Base-by-base conservation (phyloP, 1,140 invertebrate genomes). In the Drosophila sechellia region DNA sequence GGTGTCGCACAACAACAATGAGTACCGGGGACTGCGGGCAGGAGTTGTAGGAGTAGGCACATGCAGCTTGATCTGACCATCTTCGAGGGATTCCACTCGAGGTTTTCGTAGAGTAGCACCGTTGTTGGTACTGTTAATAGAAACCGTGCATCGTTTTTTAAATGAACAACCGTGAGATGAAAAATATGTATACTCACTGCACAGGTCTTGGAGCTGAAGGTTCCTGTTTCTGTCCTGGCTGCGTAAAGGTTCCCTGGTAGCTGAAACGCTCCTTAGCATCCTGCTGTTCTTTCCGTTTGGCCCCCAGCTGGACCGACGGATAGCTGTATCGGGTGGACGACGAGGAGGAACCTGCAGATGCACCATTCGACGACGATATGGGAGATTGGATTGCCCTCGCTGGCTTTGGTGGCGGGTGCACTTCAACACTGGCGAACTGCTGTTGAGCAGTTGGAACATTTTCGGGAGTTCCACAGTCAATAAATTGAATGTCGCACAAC, bases 401-500 rank as follows among this genome's bases (percentile, higher is more conserved):
- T 11, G 87, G 81, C 46, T 92, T 92, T 1, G 91, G 91, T 27
- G 91, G 91, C 35, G 78, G 75, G 73, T 92, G 91, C 37, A 92
- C 81, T 52, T 92, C 91, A 5, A 91, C 92, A 55, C 74, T 70
- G 46, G 80, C 70, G 37, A 84, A 89, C 22, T 89, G 57, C 13
- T 79, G 81, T 35, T 77, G 81, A 1, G 66, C 25, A 27, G 81
- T 50, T 42, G 71, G 73, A 42, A 77, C 77, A 60, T 92, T 93
- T 46, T 95, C 94, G 1, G 94, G 94, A 8, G 94, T 95, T 54
- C 93, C 94, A 58, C 94, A 94, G 79, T 95, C 95, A 59, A 95
- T 95, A 86, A 94, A 95, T 37, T 94, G 94, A 61, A 95, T 94
- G 69, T 94, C 93, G 0, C 94, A 93, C 0, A 95, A 89, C 73